Evolutionary conservation across 2,888 invertebrate genomes (phyloP), one percentile per base, ranked within the genome.

Genomic region (Orthosia gothica): DNA sequence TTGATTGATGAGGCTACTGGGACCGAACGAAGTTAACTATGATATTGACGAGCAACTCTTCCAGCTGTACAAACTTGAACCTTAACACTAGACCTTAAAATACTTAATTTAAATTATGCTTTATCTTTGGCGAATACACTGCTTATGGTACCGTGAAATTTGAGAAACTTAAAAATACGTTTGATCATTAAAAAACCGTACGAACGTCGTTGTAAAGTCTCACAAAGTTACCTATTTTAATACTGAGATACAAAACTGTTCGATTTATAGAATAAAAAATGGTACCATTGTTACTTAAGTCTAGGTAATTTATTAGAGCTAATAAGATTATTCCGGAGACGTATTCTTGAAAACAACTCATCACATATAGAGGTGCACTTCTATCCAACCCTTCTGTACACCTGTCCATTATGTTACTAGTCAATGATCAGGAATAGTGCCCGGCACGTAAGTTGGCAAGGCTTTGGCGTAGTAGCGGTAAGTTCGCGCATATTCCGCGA

Each of bases 51-150:
- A 76, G 62, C 76, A 79, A 76, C 68, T n/a, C 61, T 74, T 77
- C 75, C 74, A 70, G 81, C 84, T 88, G 81, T 88, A 89, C 88
- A 90, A 90, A 89, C 74, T 82, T 82, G 79, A 79, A 81, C 82
- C 89, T 90, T 92, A 92, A 68, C 69, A 73, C 91, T 92, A 87
- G 61, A 81, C 57, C 83, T 86, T 84, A 83, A 80, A 81, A 82
- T 92, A 91, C 88, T 93, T 93, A 93, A 86, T 84, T 91, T 92
- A 93, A 94, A 96, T 96, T 96, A 96, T 95, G 95, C 95, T 92
- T 93, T 95, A 96, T 96, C 96, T 96, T 96, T 96, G 96, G 96
- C 96, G 95, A 95, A 93, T 95, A 95, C 94, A 96, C 95, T 96
- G 94, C 93, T 94, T 91, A 93, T 89, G 93, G 95, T 95, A 95